Percentiles rank a stretch among this genome's conserved stretches.
These are phyloP conservation scores for Platyrinchus mystaceus DNA, from an alignment of 2,797 vertebrate species.

Conservation along the genomic window DNA sequence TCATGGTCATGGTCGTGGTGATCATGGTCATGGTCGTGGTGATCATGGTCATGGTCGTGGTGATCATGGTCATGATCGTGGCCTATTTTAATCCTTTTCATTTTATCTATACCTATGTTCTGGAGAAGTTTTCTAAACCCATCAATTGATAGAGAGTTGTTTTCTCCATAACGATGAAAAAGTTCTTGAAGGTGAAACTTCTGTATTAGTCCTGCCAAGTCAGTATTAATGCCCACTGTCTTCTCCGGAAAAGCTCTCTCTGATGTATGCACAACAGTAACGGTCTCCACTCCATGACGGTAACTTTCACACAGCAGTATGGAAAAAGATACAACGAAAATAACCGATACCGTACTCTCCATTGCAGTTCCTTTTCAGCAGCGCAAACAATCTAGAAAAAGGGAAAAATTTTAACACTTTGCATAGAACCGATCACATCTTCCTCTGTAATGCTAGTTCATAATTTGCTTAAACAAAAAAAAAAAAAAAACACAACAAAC, in stretches of 20 bases:
- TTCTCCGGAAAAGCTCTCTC: slow-evolving; percentile 69
- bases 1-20: slow-evolving; percentile 46
- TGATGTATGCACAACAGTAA: slow-evolving; percentile 58
- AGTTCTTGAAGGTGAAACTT: slow-evolving; percentile 86
- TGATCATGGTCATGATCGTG: slow-evolving; percentile 54
- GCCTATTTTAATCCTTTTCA: slow-evolving; percentile 76
- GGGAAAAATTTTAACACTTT: neutral
- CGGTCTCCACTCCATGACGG: slow-evolving; percentile 44
- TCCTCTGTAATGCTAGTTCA: accelerated
- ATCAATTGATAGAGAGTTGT: slow-evolving; percentile 87
- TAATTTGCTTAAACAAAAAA: neutral
- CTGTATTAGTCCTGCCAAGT: slow-evolving; percentile 78
- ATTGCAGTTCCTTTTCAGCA: slow-evolving; percentile 61
- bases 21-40: neutral
- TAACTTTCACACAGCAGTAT: slow-evolving; percentile 54
- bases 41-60: neutral
- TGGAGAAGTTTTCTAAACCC: slow-evolving; percentile 86
- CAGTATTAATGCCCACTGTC: slow-evolving; percentile 73
- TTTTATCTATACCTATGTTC: slow-evolving; percentile 84
- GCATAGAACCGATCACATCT: accelerated
- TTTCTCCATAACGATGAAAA: slow-evolving; percentile 91
- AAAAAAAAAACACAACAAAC: neutral
- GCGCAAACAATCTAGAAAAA: neutral
- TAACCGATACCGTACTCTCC: slow-evolving; percentile 25
- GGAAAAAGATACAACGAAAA: slow-evolving; percentile 51